A percentile compares a stretch with the other conserved stretches of the same genome.
Conservation (phyloP, 2,113 vertebrate genomes). For the Acanthochromis polyacanthus region DNA sequence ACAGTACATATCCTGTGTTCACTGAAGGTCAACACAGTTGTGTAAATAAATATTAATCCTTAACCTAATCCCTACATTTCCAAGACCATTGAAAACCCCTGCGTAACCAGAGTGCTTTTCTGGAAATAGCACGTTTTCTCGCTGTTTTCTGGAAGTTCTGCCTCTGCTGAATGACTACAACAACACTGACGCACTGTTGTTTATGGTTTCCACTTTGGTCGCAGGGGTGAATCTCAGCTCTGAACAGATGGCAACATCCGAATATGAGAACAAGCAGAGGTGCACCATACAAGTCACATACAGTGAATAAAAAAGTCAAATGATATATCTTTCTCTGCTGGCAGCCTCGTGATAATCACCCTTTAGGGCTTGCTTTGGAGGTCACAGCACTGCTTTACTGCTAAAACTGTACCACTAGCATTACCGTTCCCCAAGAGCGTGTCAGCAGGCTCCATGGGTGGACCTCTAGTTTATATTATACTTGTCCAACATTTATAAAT, state of each 20-base stretch:
- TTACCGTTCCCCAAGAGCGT: constrained; percentile 85
- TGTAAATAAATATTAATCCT: constrained; percentile 87
- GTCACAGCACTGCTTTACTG: constrained; percentile 36
- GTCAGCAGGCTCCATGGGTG: constrained; percentile 82
- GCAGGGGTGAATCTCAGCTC: constrained; percentile 35
- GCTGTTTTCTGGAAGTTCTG: constrained; percentile 41
- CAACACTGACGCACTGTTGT: constrained; percentile 31
- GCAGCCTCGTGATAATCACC: constrained; percentile 43
- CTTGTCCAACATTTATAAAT: constrained; percentile 89
- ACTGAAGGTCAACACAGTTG: constrained; percentile 84
- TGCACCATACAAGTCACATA: constrained; percentile 19
- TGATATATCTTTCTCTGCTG: constrained; percentile 37
- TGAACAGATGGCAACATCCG: constrained; percentile 29
- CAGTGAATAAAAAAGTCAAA: constrained; percentile 3
- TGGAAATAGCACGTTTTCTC: constrained; percentile 58
- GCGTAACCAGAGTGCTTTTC: constrained; percentile 53
- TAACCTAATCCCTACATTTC: constrained; percentile 85
- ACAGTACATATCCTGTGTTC: constrained; percentile 84
- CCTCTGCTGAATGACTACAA: constrained; percentile 30
- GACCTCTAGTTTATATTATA: constrained; percentile 84
- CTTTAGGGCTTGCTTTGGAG: constrained; percentile 35
- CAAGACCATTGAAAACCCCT: constrained; percentile 77
- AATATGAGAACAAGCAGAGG: constrained; percentile 24
- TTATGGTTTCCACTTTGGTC: constrained; percentile 47
- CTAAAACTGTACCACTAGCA: constrained; percentile 69